Evolutionary conservation across 2,797 vertebrate species (phyloP).

Genomic region (Falco columbarius): DNA sequence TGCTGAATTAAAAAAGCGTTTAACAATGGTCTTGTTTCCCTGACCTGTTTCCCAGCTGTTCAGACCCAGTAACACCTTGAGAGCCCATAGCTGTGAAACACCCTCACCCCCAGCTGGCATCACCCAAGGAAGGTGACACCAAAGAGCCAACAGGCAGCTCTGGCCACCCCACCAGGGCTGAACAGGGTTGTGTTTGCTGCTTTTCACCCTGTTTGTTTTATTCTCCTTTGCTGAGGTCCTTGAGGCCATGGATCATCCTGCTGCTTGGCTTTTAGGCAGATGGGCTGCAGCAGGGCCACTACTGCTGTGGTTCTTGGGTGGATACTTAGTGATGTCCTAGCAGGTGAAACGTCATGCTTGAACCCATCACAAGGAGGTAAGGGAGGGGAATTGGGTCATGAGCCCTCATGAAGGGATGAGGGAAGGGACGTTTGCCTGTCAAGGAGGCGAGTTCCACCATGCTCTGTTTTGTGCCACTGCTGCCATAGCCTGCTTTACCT

Average conservation of each 20-base stretch:
- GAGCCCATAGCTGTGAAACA: not conserved
- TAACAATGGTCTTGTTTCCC: not conserved
- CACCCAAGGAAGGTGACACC: not conserved
- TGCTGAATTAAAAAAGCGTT: not conserved
- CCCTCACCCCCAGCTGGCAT: not conserved
- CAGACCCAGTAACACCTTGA: not conserved
- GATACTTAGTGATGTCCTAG: not conserved
- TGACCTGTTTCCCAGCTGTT: not conserved
- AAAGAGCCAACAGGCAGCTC: not conserved
- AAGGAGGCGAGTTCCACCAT: not conserved
- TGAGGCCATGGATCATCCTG: not conserved
- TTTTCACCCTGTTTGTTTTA: not conserved
- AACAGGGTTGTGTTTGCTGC: not conserved
- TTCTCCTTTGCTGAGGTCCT: not conserved
- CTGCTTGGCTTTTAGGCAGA: not conserved
- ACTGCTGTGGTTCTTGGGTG: not conserved
- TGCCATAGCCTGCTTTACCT: not conserved
- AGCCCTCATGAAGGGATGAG: not conserved
- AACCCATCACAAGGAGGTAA: not conserved
- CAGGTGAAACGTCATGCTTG: not conserved
- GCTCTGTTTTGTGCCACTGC: not conserved
- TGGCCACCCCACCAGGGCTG: not conserved
- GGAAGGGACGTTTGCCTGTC: not conserved
- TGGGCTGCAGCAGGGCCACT: not conserved
- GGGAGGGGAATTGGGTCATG: not conserved